Evolutionary conservation across 2,888 invertebrate genomes (phyloP).

Genomic region (Synergus japonicus): DNA sequence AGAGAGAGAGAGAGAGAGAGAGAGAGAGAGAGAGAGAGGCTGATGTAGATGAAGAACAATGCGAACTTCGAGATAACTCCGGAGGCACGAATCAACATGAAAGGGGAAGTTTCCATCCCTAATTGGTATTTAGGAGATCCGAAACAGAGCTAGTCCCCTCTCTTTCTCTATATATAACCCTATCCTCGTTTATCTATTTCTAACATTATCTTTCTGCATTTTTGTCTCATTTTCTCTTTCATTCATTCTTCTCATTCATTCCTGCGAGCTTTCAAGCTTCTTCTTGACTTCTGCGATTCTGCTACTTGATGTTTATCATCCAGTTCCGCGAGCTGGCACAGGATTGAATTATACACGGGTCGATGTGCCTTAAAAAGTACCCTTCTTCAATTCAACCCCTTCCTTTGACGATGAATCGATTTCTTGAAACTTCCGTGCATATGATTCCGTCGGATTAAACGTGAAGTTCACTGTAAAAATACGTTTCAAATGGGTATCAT

Average conservation of each 20-base stretch:
- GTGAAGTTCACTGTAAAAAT: too few species aligned
- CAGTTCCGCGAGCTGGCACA: constrained; percentile 61
- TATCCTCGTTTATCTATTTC: constrained; percentile 13
- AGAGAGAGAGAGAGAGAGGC: constrained; percentile 52
- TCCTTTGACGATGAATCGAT: constrained; percentile 53
- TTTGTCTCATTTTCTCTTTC: constrained; percentile 9
- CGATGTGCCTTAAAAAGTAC: constrained; percentile 64
- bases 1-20: constrained; percentile 50
- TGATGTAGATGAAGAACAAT: constrained; percentile 69
- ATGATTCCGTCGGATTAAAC: not conserved
- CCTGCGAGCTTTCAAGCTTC: constrained; percentile 50
- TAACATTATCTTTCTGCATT: not conserved
- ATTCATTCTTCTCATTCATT: constrained; percentile 11
- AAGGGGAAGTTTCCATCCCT: constrained; percentile 75
- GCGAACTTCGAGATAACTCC: constrained; percentile 74
- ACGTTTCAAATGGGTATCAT: too few species aligned
- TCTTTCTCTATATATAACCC: not conserved
- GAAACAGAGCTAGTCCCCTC: constrained; percentile 68
- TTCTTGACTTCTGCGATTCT: constrained; percentile 59
- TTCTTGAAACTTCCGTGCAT: constrained; percentile 44
- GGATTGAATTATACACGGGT: constrained; percentile 69
- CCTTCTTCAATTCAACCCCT: constrained; percentile 40
- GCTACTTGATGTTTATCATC: constrained; percentile 72
- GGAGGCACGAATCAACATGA: constrained; percentile 74
- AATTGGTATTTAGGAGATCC: constrained; percentile 77